Base-by-base conservation (phyloP, 2,888 invertebrate genomes). In the Polymixis flavicincta region DNA sequence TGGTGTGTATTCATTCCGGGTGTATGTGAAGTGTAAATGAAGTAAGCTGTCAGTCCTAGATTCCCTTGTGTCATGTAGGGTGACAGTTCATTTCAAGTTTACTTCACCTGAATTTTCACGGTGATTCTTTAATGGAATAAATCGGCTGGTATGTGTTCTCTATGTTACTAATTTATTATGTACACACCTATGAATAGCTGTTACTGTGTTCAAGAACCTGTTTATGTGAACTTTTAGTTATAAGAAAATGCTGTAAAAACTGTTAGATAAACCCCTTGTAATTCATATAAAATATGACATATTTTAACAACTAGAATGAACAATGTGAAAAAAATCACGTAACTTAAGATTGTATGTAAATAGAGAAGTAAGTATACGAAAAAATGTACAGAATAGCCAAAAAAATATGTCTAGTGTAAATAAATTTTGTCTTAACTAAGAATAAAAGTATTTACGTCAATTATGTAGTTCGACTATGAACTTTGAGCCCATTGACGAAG, bases 401-500 rank as follows among this genome's bases (percentile, higher is more conserved):
- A 73, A 71, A 71, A 50, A 19, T 9, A 78, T 68, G 25, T 67
- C 28, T 76, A 61, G 50, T 91, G 88, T 91, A 88, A 80, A 88
- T 88, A 88, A 50, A 67, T 79, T 52, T 74, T 83, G 63, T 84
- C 74, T 54, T 71, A 59, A 78, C 11, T 68, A 68, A 76, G 88
- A 87, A 89, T 88, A 90, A 94, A 95, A 95, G 95, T 93, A 85
- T 91, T 94, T 92, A 87, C 92, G 92, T 93, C 96, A 95, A 94
- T 88, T 89, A 90, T 89, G 91, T 91, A 92, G 91, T 89, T 88
- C 85, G 73, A 78, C 68, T 64, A 73, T 84, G 92, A 93, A 92
- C 93, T 92, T 90, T 95, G 96, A 96, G 96, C 96, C 96, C 96
- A 89, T 95, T 96, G 96, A 92, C 90, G 91, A 80, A 92, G 89